Percentiles rank a stretch among this genome's conserved stretches.
These are phyloP conservation scores for Lepus townsendii DNA, from an alignment of 2,797 vertebrate genomes.

Conservation along the genomic window DNA sequence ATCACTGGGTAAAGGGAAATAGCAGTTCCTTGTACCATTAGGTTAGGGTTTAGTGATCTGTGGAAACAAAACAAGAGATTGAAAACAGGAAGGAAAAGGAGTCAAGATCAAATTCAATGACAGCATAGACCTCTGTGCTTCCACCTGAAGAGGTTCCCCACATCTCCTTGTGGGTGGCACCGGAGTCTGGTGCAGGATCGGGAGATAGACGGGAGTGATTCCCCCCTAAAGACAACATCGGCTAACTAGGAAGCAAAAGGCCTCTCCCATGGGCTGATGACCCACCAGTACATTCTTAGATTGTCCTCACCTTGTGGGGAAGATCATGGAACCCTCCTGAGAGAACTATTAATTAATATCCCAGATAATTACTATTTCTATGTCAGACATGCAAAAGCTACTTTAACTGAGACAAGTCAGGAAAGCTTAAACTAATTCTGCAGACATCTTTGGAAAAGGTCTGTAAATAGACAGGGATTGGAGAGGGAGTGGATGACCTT, in stretches of 20 bases:
- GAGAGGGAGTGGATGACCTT: not conserved
- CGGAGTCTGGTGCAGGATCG: not conserved
- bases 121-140: not conserved
- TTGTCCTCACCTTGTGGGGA: not conserved
- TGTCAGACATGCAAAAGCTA: conserved; percentile 53
- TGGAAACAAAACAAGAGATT: not conserved
- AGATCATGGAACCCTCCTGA: not conserved
- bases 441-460: conserved; percentile 21
- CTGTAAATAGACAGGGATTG: not conserved
- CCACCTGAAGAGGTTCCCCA: not conserved
- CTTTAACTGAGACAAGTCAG: conserved; percentile 57
- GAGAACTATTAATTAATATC: conserved; percentile 64
- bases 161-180: not conserved
- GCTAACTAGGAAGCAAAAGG: not conserved
- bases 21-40: not conserved
- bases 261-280: not conserved
- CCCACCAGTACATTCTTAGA: not conserved
- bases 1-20: not conserved
- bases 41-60: not conserved
- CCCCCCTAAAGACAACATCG: not conserved
- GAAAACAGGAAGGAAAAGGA: not conserved
- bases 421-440: conserved; percentile 57
- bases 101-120: not conserved
- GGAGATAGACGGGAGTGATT: not conserved
- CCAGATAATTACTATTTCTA: conserved; percentile 61